Evolutionary conservation across 2,888 invertebrate genomes (phyloP).

Genomic region (Drosophila siamana): DNA sequence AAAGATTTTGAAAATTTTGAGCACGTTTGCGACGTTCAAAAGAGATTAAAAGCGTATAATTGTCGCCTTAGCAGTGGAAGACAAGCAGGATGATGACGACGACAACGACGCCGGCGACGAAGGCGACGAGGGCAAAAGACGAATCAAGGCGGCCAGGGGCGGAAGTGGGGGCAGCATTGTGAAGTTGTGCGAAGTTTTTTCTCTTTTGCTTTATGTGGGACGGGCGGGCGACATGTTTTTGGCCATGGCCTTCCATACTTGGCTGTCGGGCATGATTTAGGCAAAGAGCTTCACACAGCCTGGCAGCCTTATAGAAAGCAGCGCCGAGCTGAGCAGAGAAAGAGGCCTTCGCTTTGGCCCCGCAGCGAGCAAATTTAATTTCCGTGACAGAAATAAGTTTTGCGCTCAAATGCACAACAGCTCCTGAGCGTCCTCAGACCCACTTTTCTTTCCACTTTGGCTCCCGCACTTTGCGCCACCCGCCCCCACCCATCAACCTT

Average conservation of each 20-base stretch:
- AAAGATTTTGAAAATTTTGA: conserved; percentile 80
- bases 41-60: conserved; percentile 82
- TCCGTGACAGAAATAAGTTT: conserved; percentile 82
- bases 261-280: conserved; percentile 80
- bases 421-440: conserved; percentile 22
- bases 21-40: conserved; percentile 81
- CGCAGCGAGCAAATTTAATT: conserved; percentile 79
- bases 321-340: background rate
- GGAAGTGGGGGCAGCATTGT: conserved; percentile 39
- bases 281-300: conserved; percentile 61
- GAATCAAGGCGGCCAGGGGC: background rate
- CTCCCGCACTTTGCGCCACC: background rate
- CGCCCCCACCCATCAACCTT: background rate
- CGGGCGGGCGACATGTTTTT: conserved; percentile 20
- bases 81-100: conserved; percentile 28
- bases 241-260: conserved; percentile 34
- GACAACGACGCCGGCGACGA: conserved; percentile 2
- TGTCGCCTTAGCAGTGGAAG: conserved; percentile 74
- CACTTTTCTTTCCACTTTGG: background rate
- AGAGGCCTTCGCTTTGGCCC: conserved; percentile 66
- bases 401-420: conserved; percentile 80
- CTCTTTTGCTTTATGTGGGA: conserved; percentile 2
- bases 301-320: conserved; percentile 4
- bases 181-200: conserved; percentile 73
- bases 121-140: background rate